A percentile compares a stretch with the other conserved stretches of the same genome.
Evolutionary conservation across 2,113 vertebrate genomes (phyloP).

Genomic region (Poecile atricapillus): DNA sequence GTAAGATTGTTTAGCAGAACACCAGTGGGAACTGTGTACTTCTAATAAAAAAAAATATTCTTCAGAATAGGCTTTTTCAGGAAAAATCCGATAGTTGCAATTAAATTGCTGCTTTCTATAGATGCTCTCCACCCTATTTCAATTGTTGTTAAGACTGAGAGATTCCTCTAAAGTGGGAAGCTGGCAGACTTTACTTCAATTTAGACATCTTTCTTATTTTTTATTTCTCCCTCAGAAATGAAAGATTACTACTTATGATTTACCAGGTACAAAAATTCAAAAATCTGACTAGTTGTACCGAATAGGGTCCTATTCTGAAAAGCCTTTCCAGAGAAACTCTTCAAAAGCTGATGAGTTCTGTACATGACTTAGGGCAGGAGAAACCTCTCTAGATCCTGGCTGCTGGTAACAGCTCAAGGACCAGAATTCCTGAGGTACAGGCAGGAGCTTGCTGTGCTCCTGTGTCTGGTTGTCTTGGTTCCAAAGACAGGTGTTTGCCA

Average conservation of each 20-base stretch:
- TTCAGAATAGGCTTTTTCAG: background rate
- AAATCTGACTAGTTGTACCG: background rate
- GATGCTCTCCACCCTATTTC: background rate
- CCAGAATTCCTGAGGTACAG: background rate
- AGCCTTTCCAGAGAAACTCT: background rate
- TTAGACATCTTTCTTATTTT: background rate
- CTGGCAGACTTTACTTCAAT: background rate
- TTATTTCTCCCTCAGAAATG: background rate
- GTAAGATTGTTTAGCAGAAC: background rate
- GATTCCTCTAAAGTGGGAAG: background rate
- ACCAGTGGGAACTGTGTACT: fast-evolving
- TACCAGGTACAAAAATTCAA: background rate
- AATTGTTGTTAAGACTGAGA: background rate
- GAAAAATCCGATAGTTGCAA: background rate
- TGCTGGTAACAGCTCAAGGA: background rate
- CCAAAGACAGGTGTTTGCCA: background rate
- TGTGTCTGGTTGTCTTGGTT: too few relatives aligned
- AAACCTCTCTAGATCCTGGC: background rate
- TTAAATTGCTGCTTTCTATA: background rate
- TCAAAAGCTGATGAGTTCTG: background rate
- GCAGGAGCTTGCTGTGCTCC: background rate
- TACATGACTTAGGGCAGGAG: background rate
- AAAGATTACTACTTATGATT: background rate
- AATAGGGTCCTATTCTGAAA: background rate
- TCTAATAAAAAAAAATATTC: background rate